Evolutionary conservation across 2,797 vertebrate genomes (phyloP).

Genomic region (Hydrocynus forskahlii): DNA sequence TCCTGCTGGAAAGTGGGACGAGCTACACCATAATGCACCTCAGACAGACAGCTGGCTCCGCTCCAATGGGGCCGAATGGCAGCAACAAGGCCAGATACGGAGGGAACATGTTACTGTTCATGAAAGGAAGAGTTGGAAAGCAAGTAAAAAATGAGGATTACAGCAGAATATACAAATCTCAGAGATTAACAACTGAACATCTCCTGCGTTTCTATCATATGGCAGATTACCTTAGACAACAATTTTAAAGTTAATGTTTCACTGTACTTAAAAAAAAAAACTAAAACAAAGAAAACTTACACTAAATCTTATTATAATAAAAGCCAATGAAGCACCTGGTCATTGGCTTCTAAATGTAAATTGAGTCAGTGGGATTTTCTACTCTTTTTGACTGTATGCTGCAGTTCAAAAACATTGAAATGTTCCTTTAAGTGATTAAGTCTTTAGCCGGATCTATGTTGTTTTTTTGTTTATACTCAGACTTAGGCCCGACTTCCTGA

Average conservation of each 20-base stretch:
- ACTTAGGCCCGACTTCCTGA: background rate
- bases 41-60: background rate
- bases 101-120: background rate
- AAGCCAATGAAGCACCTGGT: background rate
- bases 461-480: background rate
- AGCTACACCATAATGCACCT: constrained; percentile 59
- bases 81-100: background rate
- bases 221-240: background rate
- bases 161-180: background rate
- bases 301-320: no score
- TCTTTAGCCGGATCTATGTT: background rate
- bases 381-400: background rate
- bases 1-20: constrained; percentile 56
- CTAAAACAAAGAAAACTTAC: no score
- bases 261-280: no score
- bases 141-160: background rate
- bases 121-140: background rate
- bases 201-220: background rate
- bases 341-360: background rate
- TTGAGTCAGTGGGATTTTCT: background rate
- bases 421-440: background rate
- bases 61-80: background rate
- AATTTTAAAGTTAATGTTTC: background rate
- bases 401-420: background rate
- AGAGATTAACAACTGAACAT: no score